Evolutionary conservation across 2,888 invertebrate genomes (phyloP).

Genomic region (Heliconius sara): DNA sequence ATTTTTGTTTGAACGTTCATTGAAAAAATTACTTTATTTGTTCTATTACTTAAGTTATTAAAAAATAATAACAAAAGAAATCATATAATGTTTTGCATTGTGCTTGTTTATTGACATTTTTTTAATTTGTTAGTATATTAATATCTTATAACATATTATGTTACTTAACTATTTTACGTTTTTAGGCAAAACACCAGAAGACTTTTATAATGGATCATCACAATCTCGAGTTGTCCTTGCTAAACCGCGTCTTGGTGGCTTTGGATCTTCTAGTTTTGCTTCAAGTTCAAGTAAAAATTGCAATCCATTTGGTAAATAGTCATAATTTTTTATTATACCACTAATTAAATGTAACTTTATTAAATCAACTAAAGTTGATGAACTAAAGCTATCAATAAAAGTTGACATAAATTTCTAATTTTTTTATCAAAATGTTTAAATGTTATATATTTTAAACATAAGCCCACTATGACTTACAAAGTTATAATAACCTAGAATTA

Average conservation of each 20-base stretch:
- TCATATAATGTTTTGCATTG: background rate
- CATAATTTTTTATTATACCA: background rate
- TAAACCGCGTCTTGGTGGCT: slow-evolving; percentile 76
- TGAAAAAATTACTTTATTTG: background rate
- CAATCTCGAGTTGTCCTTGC: slow-evolving; percentile 76
- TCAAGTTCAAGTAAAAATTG: slow-evolving; percentile 70
- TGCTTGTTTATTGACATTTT: too few relatives aligned
- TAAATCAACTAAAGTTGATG: too few relatives aligned
- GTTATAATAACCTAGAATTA: too few relatives aligned
- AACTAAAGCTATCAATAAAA: too few relatives aligned
- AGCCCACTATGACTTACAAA: too few relatives aligned
- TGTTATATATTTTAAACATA: too few relatives aligned
- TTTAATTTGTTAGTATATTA: background rate
- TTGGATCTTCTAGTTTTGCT: slow-evolving; percentile 70
- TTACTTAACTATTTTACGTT: slow-evolving; percentile 26
- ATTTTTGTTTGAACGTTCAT: background rate
- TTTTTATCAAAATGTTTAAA: too few relatives aligned
- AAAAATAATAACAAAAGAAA: background rate
- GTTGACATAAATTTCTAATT: too few relatives aligned
- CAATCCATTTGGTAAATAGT: slow-evolving; percentile 70
- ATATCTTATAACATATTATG: background rate
- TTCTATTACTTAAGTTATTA: background rate
- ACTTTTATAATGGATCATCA: slow-evolving; percentile 71
- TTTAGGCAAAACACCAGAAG: slow-evolving; percentile 72
- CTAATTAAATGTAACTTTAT: background rate